Evolutionary conservation across 2,113 vertebrate genomes (phyloP).

Genomic region (Burhinus oedicnemus): DNA sequence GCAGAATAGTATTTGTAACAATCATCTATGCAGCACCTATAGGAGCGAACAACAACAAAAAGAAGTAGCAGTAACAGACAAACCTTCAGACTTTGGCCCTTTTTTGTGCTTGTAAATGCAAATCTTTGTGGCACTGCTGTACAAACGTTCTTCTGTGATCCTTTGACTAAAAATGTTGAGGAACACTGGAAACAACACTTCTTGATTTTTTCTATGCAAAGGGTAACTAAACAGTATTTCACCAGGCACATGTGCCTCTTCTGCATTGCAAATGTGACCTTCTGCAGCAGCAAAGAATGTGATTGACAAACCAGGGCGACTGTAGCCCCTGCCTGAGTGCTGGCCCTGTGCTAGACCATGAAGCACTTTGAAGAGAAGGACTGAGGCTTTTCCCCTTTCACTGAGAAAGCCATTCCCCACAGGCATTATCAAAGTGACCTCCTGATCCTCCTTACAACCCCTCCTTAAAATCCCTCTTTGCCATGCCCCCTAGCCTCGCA

Average conservation of each 20-base stretch:
- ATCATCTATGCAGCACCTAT: not conserved
- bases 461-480: not conserved
- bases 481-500: not conserved
- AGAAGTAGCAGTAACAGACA: not conserved
- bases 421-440: not conserved
- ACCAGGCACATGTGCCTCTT: not conserved
- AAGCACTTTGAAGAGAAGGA: not conserved
- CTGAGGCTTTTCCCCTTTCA: not conserved
- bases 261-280: not conserved
- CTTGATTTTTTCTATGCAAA: not conserved
- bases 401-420: not conserved
- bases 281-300: not conserved
- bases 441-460: not conserved
- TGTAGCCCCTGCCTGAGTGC: not conserved
- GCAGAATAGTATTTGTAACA: not conserved
- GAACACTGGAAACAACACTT: not conserved
- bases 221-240: not conserved
- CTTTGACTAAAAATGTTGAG: not conserved
- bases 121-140: not conserved
- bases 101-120: not conserved
- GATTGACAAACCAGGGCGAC: not conserved
- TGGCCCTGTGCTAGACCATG: not conserved
- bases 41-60: not conserved
- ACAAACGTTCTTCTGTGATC: not conserved
- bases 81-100: not conserved